Base-by-base conservation (phyloP, 1,140 invertebrate genomes). In the Maniola jurtina region DNA sequence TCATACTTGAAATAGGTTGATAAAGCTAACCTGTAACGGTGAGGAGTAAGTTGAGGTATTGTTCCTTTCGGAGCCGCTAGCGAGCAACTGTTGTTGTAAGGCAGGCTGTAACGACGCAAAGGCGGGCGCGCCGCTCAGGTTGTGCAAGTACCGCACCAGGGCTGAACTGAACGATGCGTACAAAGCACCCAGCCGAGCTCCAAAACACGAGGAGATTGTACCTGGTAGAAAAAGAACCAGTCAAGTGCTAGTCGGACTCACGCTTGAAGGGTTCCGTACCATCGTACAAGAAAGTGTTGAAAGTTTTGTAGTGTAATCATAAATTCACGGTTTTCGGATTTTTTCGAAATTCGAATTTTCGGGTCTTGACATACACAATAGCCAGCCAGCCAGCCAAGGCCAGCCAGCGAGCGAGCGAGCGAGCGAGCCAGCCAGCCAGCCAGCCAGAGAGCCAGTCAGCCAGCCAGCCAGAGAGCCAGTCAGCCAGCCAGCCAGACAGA, bases 121-220 rank as follows among this genome's bases (percentile, higher is more conserved):
- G 0, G 82, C 78, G 13, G 81, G 73, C 54, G 83, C 76, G 35
- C 80, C 80, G 50, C 80, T 84, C 70, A 91, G 60, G 58, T 89
- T 88, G 83, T 98, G 97, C 8, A 96, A 94, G 78, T 97, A 97
- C 65, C 95, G 94, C 65, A 95, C 95, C 15, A 97, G 84, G 33
- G 95, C 94, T 64, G 94, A 92, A 13, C 96, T 96, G 91, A 97
- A 97, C 76, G 96, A 93, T 6, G 93, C 92, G 86, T 96, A 97
- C 73, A 96, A 92, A n/a, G 92, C 88, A 35, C 95, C 95, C 6
- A 96, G 87, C 1, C 93, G 92, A 5, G 93, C 84, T 5, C 95
- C 95, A 86, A 95, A 96, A 81, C 95, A 95, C 6, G 94, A 91
- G 5, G 94, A 95, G 71, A 95, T 96, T 15, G 95, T 95, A n/a